A percentile compares a stretch with the other conserved stretches of the same genome.
These are phyloP conservation scores for Platycnemis pennipes DNA, from an alignment of 2,888 invertebrate genomes.

Conservation along the genomic window DNA sequence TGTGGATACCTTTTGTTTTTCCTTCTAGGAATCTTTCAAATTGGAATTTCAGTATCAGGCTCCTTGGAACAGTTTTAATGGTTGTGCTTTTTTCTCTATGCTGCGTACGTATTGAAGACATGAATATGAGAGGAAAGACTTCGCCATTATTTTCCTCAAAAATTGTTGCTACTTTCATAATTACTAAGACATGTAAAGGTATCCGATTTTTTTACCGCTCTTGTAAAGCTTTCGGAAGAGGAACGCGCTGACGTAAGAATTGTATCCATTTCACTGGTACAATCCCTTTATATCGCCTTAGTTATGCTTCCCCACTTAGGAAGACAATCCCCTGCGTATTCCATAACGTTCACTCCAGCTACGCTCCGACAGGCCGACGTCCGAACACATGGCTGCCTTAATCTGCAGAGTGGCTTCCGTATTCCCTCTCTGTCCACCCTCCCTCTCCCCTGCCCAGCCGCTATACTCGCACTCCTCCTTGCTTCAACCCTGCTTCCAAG, in stretches of 20 bases:
- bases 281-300: neutral
- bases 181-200: too few species aligned
- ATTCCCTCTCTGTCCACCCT: neutral
- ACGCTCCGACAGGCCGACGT: neutral
- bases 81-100: too few species aligned
- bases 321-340: neutral
- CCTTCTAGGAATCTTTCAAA: too few species aligned
- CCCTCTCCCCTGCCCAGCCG: neutral
- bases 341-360: neutral
- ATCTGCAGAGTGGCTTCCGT: conserved; percentile 12
- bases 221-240: neutral
- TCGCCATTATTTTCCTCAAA: too few species aligned
- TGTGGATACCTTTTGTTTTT: too few species aligned
- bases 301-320: neutral
- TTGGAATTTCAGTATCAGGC: too few species aligned
- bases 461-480: neutral
- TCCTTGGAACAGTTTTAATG: too few species aligned
- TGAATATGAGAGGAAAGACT: too few species aligned
- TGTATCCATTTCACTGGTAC: neutral
- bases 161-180: too few species aligned
- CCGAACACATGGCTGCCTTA: conserved; percentile 9
- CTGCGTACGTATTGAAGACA: too few species aligned
- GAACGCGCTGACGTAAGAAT: neutral
- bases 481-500: neutral
- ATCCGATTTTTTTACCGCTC: too few species aligned